Evolutionary conservation across 23 tunicate species (phyloP).

Genomic region (Phallusia fumigata): DNA sequence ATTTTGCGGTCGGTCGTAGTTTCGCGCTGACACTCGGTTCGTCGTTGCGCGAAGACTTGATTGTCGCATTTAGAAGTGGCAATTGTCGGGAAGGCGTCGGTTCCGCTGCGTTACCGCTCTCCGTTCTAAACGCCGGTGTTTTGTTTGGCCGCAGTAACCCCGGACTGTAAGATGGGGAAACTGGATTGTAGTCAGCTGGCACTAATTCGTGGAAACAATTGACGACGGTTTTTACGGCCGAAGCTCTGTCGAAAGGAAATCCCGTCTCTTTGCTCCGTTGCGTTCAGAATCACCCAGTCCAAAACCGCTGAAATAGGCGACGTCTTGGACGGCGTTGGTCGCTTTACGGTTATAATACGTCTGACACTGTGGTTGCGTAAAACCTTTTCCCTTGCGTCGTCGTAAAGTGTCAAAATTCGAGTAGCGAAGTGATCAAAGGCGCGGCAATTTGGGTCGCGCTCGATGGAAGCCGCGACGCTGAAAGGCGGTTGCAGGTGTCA

Average conservation of each 20-base stretch:
- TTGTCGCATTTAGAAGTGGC: background rate
- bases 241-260: background rate
- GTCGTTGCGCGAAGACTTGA: background rate
- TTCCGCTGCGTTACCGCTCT: too few relatives aligned
- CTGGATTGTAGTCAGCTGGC: background rate
- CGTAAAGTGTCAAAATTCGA: background rate
- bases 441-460: background rate
- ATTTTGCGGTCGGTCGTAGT: background rate
- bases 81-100: background rate
- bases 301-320: too few relatives aligned
- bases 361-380: too few relatives aligned
- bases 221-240: background rate
- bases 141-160: background rate
- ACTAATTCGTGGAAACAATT: background rate
- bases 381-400: background rate
- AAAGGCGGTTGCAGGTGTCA: constrained; percentile 29
- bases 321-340: too few relatives aligned
- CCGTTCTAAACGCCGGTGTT: background rate
- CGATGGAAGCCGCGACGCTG: background rate
- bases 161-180: background rate
- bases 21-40: background rate
- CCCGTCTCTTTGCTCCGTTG: background rate
- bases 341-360: too few relatives aligned
- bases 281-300: too few relatives aligned
- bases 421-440: background rate